Base-by-base conservation (phyloP, 1,140 invertebrate genomes). In the Aethina tumida region DNA sequence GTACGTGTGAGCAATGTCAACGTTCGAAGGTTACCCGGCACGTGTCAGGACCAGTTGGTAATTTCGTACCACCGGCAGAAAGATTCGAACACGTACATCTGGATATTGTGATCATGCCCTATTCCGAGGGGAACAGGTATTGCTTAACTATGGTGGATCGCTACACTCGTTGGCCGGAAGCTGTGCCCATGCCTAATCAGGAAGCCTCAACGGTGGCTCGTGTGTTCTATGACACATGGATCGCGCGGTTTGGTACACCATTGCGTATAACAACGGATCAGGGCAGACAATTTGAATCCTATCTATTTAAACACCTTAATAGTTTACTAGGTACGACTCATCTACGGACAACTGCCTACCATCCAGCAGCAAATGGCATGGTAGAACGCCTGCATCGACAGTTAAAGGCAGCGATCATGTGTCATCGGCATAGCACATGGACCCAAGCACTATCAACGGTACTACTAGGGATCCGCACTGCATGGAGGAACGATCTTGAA, bases 141-240 rank as follows among this genome's bases (percentile, higher is more conserved):
- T 49, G 53, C 6, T 44, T 66, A 1, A 69, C 64, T 0, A 46
- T 43, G 2, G 52, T 68, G 5, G 63, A 69, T 45, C 37, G 60
- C 10, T 69, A 54, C 40, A 62, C 63, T 7, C 27, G 58, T 6
- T 70, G 64, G 59, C 62, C 55, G 2, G 62, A 67, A 54, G 58
- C 51, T 3, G 38, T 59, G 10, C 60, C 64, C 28, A 60, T 4
- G 5, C 19, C 14, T 55, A 66, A 39, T 53, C 37, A 28, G 18
- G 37, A 54, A 8, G 55, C 62, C 10, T 54, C 60, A 28, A 56
- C 59, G 3, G 52, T 61, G 5, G 58, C 58, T 7, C 10, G 32
- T 14, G 47, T 48, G 5, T 49, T 66, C 10, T 41, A 45, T 18
- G 9, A 39, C 2, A 32, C 27, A 5, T 64, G 59, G 57, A 53